These are phyloP conservation scores for Trilocha varians DNA, from an alignment of 2,888 invertebrate genomes.

Conservation along the genomic window DNA sequence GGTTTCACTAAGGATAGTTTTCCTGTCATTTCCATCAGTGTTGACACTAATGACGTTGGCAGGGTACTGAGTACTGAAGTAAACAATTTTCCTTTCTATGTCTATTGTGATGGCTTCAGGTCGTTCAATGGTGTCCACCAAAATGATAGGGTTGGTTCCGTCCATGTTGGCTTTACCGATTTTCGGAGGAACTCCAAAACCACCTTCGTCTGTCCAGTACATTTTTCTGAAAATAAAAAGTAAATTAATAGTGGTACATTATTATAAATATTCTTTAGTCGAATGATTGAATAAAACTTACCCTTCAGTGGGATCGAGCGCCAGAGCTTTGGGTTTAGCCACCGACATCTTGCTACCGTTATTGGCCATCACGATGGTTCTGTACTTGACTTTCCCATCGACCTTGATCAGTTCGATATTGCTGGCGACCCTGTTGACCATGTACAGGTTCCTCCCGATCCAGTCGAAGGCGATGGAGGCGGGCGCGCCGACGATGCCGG, in stretches of 20 bases:
- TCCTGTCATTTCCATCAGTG: slow-evolving; percentile 80
- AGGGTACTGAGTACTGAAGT: slow-evolving; percentile 88
- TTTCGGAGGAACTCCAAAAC: slow-evolving; percentile 89
- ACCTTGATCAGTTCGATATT: slow-evolving; percentile 92
- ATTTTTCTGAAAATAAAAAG: slow-evolving; percentile 74
- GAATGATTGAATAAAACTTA: slow-evolving; percentile 37
- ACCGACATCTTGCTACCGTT: slow-evolving; percentile 90
- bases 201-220: slow-evolving; percentile 98
- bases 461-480: slow-evolving; percentile 96
- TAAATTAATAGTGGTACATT: neutral
- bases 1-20: slow-evolving; percentile 77
- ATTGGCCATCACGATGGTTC: slow-evolving; percentile 90
- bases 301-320: slow-evolving; percentile 94
- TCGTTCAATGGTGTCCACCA: slow-evolving; percentile 79
- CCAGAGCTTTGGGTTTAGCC: slow-evolving; percentile 89
- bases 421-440: slow-evolving; percentile 91
- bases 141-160: slow-evolving; percentile 83
- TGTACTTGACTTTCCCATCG: slow-evolving; percentile 87
- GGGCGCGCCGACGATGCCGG: slow-evolving; percentile 92
- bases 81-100: slow-evolving; percentile 85
- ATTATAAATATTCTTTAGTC: neutral
- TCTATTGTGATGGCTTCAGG: slow-evolving; percentile 92
- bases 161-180: slow-evolving; percentile 95
- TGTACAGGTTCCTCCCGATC: slow-evolving; percentile 94
- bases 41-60: slow-evolving; percentile 80